Evolutionary conservation across 2,888 invertebrate species (phyloP).

Genomic region (Boloria euphrosyne): DNA sequence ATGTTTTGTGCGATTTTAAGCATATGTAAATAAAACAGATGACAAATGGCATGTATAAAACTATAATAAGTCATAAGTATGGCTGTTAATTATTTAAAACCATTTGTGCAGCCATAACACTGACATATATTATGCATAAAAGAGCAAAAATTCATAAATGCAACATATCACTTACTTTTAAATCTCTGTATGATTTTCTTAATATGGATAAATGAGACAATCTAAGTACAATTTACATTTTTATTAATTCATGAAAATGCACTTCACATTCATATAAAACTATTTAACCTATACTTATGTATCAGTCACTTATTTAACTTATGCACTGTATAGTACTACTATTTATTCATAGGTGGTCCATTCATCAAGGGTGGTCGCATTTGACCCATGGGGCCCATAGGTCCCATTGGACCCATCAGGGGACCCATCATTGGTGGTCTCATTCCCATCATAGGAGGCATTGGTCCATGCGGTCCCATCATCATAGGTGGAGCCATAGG

Average conservation of each 20-base stretch:
- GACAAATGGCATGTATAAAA: too few relatives aligned
- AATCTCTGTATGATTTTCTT: too few relatives aligned
- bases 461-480: slow-evolving; percentile 91
- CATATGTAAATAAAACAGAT: too few relatives aligned
- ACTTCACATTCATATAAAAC: neutral
- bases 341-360: slow-evolving; percentile 85
- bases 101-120: too few relatives aligned
- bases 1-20: too few relatives aligned
- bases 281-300: neutral
- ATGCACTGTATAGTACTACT: slow-evolving; percentile 41
- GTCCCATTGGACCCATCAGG: slow-evolving; percentile 80
- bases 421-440: slow-evolving; percentile 87
- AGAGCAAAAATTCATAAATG: too few relatives aligned
- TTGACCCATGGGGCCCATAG: slow-evolving; percentile 87
- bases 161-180: too few relatives aligned
- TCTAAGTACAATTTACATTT: neutral
- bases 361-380: slow-evolving; percentile 89
- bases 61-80: too few relatives aligned
- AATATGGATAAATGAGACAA: too few relatives aligned
- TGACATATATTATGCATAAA: too few relatives aligned
- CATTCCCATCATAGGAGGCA: slow-evolving; percentile 89
- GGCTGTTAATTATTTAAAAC: too few relatives aligned
- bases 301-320: slow-evolving; percentile 23
- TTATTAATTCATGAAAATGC: slow-evolving; percentile 8
- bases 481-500: slow-evolving; percentile 90